phyloP scores from a whole-genome alignment of 2,113 vertebrate genomes.

The Oryzias curvinotus region DNA sequence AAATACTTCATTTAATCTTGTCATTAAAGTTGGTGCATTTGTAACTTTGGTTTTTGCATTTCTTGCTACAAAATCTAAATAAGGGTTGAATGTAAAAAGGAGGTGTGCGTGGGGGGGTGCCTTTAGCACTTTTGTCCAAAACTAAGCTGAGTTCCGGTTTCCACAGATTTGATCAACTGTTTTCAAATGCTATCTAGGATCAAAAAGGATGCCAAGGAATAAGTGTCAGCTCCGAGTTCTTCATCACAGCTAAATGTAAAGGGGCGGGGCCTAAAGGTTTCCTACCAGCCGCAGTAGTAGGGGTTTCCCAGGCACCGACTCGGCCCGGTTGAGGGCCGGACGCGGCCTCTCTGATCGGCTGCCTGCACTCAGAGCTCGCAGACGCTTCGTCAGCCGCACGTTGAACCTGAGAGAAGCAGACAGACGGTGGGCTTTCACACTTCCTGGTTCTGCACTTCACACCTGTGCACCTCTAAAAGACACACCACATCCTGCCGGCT shows the following conservation, averaged over 20 bases:
- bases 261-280: background rate
- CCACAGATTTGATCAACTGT: too few relatives aligned
- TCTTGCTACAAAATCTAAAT: too few relatives aligned
- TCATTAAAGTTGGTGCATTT: too few relatives aligned
- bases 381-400: conserved; percentile 68
- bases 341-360: conserved; percentile 58
- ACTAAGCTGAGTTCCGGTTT: too few relatives aligned
- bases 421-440: background rate
- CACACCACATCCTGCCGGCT: conserved; percentile 51
- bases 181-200: too few relatives aligned
- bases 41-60: too few relatives aligned
- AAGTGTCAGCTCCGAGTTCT: background rate
- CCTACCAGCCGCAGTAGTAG: conserved; percentile 70
- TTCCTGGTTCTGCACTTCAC: conserved; percentile 12
- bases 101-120: too few relatives aligned
- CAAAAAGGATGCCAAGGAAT: too few relatives aligned
- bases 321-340: conserved; percentile 57
- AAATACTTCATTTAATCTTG: too few relatives aligned
- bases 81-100: too few relatives aligned
- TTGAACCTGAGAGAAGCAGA: conserved; percentile 56
- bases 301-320: conserved; percentile 71
- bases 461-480: conserved; percentile 12
- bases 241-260: background rate
- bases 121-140: too few relatives aligned
- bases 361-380: conserved; percentile 68